phyloP scores from a whole-genome alignment of 1,140 invertebrate species.

The Hesperophylax magnus region DNA sequence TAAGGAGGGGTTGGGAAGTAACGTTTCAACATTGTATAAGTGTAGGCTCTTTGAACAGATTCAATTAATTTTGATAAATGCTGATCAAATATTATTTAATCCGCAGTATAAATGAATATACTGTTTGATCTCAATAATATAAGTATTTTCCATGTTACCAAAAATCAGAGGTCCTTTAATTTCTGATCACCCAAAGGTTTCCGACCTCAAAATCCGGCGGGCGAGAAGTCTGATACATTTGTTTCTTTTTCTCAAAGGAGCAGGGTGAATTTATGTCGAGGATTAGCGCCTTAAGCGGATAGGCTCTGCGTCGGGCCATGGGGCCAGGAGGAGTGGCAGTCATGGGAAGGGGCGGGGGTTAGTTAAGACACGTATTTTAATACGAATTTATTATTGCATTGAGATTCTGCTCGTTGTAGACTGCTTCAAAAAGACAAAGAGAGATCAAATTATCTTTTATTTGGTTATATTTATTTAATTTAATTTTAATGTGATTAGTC shows the following conservation, averaged over 20 bases:
- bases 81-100: no score
- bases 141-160: background rate
- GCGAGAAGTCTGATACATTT: constrained; percentile 48
- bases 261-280: constrained; percentile 56
- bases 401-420: constrained; percentile 1
- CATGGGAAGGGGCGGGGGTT: background rate
- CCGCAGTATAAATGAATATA: no score
- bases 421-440: background rate
- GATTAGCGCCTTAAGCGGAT: constrained; percentile 56
- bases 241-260: constrained; percentile 47
- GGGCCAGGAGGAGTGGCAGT: background rate
- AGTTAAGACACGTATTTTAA: constrained; percentile 37
- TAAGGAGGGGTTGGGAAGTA: no score
- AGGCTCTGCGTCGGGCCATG: constrained; percentile 13
- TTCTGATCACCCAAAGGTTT: background rate
- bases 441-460: no score
- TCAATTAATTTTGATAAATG: no score
- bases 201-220: background rate
- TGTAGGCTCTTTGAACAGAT: no score
- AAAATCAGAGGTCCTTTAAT: background rate
- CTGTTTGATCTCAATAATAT: no score
- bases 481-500: no score
- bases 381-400: constrained; percentile 35
- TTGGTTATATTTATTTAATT: no score
- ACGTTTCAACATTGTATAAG: no score